phyloP scores from a whole-genome alignment of 2,797 vertebrate genomes.

The Cryptoblepharus egeriae region DNA sequence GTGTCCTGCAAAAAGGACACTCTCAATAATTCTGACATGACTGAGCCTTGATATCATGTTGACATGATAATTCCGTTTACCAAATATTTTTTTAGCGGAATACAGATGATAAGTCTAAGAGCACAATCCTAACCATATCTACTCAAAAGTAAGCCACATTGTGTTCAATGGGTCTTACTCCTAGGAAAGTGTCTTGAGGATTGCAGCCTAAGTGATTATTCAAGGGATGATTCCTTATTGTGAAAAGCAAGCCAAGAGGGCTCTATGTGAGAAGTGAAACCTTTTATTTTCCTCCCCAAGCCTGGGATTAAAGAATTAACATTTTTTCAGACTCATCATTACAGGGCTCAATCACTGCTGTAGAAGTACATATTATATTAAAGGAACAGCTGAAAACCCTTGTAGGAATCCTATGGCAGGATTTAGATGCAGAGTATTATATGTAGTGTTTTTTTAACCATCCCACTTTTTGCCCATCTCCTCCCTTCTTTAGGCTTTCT shows the following conservation, averaged over 20 bases:
- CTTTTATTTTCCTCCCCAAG: not conserved
- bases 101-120: not conserved
- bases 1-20: too few relatives aligned
- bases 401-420: not conserved
- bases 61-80: not conserved
- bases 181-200: too few relatives aligned
- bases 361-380: not conserved
- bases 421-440: not conserved
- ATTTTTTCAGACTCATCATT: conserved; percentile 10
- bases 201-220: not conserved
- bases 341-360: not conserved
- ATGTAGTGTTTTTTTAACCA: not conserved
- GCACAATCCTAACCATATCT: too few relatives aligned
- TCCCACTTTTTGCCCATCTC: not conserved
- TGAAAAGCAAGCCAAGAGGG: not conserved
- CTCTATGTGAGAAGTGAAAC: not conserved
- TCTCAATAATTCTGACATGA: not conserved
- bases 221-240: not conserved
- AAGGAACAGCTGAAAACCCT: not conserved
- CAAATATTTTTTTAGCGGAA: not conserved
- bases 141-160: too few relatives aligned
- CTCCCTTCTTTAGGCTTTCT: not conserved
- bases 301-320: not conserved
- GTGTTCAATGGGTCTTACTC: too few relatives aligned
- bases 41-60: not conserved